Base-by-base conservation (phyloP, 1,140 invertebrate genomes). In the Chymomyza costata region DNA sequence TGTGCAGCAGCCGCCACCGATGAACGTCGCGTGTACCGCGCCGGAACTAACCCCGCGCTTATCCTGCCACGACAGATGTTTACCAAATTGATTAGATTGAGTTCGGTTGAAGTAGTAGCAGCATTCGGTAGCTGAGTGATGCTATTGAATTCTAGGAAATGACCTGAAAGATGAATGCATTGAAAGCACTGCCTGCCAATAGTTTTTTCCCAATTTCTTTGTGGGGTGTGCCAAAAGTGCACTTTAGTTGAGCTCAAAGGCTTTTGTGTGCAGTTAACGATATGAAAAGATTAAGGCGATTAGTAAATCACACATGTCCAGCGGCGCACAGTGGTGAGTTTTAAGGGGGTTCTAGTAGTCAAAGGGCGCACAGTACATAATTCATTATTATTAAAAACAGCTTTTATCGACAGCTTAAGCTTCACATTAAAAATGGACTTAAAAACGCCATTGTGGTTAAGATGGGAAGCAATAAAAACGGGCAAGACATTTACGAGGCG, bases 81-180 rank as follows among this genome's bases (percentile, higher is more conserved):
- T 78, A 73, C 73, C 67, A 73, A 78, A 80, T 78, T 78, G 73
- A 78, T 78, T 78, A 73, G 63, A 52, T 58, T 71, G 45, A 21
- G 18, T 31, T 48, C 11, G 48, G 52, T n/a, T n/a, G n/a, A n/a
- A n/a, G n/a, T n/a, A n/a, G n/a, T n/a, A n/a, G n/a, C n/a, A 25
- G 30, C 45, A 25, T n/a, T n/a, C n/a, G 28, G 41, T 43, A 30
- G 39, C 44, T 55, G 50, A 41, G 45, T 41, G 44, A 49, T 60
- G 28, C 68, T 28, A 61, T 55, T 70, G 66, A 66, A 56, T 56
- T 43, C 32, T 5, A 25, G 3, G 21, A 25, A 25, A 28, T 28
- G 25, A 28, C 5, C 25, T 43, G 47, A 58, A 49, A 51, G 70
- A 65, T 28, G 10, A 28, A 10, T 59, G 59, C 55, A 67, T 76